Evolutionary conservation across 2,888 invertebrate species (phyloP).

Genomic region (Sialis lutaria): DNA sequence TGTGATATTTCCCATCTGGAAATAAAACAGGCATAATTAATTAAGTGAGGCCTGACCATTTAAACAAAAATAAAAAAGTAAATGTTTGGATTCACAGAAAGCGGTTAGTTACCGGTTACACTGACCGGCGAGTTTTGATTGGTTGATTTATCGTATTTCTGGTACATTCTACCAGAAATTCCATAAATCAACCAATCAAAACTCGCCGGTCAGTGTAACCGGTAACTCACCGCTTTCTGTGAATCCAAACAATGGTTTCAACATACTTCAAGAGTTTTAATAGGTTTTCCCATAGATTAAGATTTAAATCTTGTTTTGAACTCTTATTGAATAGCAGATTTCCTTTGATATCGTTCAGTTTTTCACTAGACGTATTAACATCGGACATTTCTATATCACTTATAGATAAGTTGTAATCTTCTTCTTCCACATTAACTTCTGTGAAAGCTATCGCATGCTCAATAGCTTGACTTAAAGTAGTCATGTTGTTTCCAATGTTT

Average conservation of each 20-base stretch:
- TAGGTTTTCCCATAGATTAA: constrained; percentile 22
- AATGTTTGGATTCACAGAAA: too few species aligned
- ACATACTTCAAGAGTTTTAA: constrained; percentile 19
- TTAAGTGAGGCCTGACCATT: background rate
- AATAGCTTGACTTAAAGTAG: constrained; percentile 4
- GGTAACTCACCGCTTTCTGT: too few species aligned
- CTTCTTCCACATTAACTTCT: constrained; percentile 1
- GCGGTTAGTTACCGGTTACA: too few species aligned
- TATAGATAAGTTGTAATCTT: constrained; percentile 2
- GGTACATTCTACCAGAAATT: too few species aligned
- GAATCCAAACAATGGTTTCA: too few species aligned
- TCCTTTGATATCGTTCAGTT: too few species aligned
- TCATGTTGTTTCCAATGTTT: background rate
- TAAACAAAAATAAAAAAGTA: constrained; percentile 20
- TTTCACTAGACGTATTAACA: background rate
- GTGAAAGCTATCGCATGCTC: constrained; percentile 5
- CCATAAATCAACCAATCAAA: too few species aligned
- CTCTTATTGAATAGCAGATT: too few species aligned
- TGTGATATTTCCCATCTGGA: constrained; percentile 44
- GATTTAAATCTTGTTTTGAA: too few species aligned
- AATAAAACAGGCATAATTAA: constrained; percentile 14
- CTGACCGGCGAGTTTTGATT: too few species aligned
- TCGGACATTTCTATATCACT: background rate
- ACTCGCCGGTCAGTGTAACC: too few species aligned
- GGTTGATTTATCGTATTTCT: too few species aligned